Base-by-base conservation (phyloP, 53 echinoderm and acorn worm species). In the Paelopatides confundens region DNA sequence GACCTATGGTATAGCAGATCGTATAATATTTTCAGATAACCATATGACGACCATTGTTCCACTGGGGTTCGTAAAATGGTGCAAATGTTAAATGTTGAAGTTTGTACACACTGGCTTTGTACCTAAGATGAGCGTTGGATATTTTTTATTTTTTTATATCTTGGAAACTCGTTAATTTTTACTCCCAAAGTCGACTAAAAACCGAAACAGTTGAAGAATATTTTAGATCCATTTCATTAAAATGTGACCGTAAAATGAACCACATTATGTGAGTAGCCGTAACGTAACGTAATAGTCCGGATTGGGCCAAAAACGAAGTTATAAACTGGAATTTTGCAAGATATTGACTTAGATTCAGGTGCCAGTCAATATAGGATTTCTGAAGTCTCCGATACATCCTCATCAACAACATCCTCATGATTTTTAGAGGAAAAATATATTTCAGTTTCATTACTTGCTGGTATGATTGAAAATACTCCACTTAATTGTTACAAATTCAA, bases 231-330 rank as follows among this genome's bases (percentile, higher is more conserved):
- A 52, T 52, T 2, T 52, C 78, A 32, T 78, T 78, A 32, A 78
- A 78, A 78, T 78, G 78, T 78, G n/a, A n/a, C n/a, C n/a, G n/a
- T n/a, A n/a, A n/a, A n/a, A n/a, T n/a, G n/a, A n/a, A n/a, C 78
- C 78, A 78, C 51, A 29, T 78, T 51, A 30, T 52, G 48, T 18
- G 78, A 28, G 48, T 78, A 78, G 8, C 78, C 78, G 47, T 51
- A 78, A 18, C 78, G 52, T n/a, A 52, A 78, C 48, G 78, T 78
- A 4, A 78, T 78, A 17, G 78, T n/a, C n/a, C n/a, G n/a, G n/a
- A n/a, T n/a, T n/a, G n/a, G n/a, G n/a, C n/a, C n/a, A n/a, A n/a
- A n/a, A n/a, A n/a, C n/a, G n/a, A n/a, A n/a, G n/a, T n/a, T n/a
- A n/a, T n/a, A n/a, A n/a, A n/a, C n/a, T n/a, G n/a, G n/a, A n/a